phyloP scores from a whole-genome alignment of 2,888 invertebrate genomes.

The Mellilla xanthometata region DNA sequence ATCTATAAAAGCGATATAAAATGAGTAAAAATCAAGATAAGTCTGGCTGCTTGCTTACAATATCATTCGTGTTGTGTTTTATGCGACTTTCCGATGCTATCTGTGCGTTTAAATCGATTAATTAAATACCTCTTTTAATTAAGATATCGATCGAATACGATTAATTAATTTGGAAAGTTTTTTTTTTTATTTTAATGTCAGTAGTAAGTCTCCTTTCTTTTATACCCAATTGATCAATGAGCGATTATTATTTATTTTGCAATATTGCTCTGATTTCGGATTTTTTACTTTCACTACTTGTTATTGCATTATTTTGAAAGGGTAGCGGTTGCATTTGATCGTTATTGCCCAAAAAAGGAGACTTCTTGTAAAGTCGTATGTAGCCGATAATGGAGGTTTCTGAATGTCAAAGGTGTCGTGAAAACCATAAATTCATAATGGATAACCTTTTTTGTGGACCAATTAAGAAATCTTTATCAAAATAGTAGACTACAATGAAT shows the following conservation, averaged over 20 bases:
- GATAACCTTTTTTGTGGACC: too few relatives aligned
- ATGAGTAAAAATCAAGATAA: conserved; percentile 2
- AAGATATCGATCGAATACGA: conserved; percentile 24
- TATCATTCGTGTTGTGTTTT: neutral
- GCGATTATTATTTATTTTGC: conserved; percentile 38
- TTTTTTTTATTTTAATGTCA: conserved; percentile 28
- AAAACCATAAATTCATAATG: too few relatives aligned
- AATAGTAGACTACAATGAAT: too few relatives aligned
- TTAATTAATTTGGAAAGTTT: conserved; percentile 20
- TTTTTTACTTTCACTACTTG: conserved; percentile 41
- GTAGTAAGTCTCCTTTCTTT: conserved; percentile 34
- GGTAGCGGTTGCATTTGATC: conserved; percentile 11
- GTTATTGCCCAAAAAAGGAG: conserved; percentile 7
- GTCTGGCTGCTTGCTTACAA: conserved; percentile 5
- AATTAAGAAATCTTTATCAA: too few relatives aligned
- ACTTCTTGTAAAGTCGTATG: conserved; percentile 2
- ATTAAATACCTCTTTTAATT: conserved; percentile 26
- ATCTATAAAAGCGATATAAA: neutral
- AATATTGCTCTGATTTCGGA: conserved; percentile 44
- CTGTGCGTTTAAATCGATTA: conserved; percentile 20
- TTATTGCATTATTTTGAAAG: conserved; percentile 5
- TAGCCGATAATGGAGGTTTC: neutral
- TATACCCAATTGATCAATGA: conserved; percentile 23
- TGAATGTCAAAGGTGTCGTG: conserved; percentile 6
- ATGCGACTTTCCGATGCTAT: conserved; percentile 15